Percentiles rank a stretch among this genome's conserved stretches.
phyloP scores from a whole-genome alignment of 2,888 invertebrate genomes.

The Drosophila robusta region DNA sequence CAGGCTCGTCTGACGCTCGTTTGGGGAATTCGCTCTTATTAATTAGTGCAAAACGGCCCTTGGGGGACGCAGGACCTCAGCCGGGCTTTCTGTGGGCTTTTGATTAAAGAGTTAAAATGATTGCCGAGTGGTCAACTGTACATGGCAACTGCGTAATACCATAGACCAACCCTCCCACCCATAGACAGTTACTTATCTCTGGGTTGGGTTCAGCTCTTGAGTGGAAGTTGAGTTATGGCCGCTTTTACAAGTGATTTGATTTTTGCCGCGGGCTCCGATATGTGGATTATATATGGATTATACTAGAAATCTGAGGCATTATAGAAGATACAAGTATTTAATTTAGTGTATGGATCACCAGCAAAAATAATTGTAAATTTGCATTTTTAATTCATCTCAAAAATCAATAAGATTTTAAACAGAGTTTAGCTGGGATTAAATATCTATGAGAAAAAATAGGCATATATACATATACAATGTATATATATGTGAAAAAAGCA shows the following conservation, averaged over 20 bases:
- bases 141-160: slow-evolving; percentile 27
- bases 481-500: no score
- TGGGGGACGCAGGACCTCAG: slow-evolving; percentile 61
- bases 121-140: slow-evolving; percentile 65
- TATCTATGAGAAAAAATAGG: no score
- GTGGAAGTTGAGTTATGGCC: background rate
- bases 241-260: slow-evolving; percentile 2
- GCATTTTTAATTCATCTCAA: no score
- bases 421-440: no score
- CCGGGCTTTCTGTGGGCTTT: slow-evolving; percentile 58
- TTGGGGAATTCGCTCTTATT: slow-evolving; percentile 77
- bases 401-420: no score
- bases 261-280: background rate
- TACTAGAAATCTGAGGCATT: background rate
- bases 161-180: slow-evolving; percentile 9
- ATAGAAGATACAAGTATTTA: no score
- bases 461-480: no score
- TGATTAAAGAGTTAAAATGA: slow-evolving; percentile 71
- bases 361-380: background rate
- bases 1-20: slow-evolving; percentile 46
- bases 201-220: background rate
- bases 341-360: background rate
- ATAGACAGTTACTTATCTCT: slow-evolving; percentile 5
- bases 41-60: slow-evolving; percentile 81
- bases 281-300: no score